Percentiles rank a stretch among this genome's conserved stretches.
phyloP scores from a whole-genome alignment of 2,113 vertebrate genomes.

The Hippopotamus amphibius region DNA sequence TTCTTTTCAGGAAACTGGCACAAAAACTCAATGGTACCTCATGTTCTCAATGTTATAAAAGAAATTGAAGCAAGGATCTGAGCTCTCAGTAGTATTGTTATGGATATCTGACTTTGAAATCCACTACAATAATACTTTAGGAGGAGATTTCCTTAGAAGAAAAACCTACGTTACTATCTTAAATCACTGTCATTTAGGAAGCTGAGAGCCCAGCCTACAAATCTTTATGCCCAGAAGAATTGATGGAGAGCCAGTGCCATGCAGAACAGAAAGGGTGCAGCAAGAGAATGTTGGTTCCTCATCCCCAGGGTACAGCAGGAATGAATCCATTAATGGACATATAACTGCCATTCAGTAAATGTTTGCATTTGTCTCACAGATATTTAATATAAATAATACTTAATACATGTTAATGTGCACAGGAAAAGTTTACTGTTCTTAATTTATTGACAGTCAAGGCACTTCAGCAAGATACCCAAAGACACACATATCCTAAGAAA shows the following conservation, averaged over 20 bases:
- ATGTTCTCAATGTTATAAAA: not conserved
- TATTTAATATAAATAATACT: not conserved
- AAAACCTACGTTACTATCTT: not conserved
- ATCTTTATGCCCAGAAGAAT: not conserved
- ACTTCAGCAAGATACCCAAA: slow-evolving; percentile 4
- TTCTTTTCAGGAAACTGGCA: not conserved
- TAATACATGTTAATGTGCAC: not conserved
- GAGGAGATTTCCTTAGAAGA: not conserved
- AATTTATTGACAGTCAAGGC: not conserved
- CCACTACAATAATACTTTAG: not conserved
- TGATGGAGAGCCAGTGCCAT: not conserved
- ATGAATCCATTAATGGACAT: not conserved
- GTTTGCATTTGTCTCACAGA: not conserved
- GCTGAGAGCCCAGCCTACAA: accelerated
- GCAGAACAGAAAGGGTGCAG: not conserved
- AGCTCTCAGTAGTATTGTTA: not conserved
- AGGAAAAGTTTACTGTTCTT: not conserved
- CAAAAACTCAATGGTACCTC: not conserved
- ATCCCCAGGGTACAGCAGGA: not conserved
- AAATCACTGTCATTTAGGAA: not conserved
- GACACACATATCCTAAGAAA: not conserved
- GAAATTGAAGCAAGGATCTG: not conserved
- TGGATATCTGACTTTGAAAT: not conserved
- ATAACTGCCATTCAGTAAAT: not conserved
- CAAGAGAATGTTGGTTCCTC: not conserved